phyloP scores from a whole-genome alignment of 2,888 invertebrate genomes.

The Macrosiphum euphorbiae region DNA sequence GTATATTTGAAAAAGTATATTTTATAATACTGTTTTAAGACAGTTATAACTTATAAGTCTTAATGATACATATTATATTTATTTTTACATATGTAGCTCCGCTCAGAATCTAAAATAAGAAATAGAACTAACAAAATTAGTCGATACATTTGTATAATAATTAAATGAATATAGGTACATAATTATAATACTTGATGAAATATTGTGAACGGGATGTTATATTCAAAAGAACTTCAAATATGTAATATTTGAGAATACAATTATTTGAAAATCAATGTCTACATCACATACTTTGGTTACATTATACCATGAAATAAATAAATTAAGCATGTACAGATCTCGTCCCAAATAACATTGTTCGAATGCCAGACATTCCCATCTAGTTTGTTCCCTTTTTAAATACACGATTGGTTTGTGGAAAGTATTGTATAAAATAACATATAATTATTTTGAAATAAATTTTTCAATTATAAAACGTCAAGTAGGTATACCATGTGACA shows the following conservation, averaged over 20 bases:
- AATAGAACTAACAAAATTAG: background rate
- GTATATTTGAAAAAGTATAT: background rate
- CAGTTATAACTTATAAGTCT: background rate
- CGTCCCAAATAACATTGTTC: background rate
- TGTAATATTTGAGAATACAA: background rate
- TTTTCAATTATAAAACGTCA: background rate
- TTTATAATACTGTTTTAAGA: background rate
- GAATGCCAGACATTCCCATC: background rate
- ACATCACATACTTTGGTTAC: conserved; percentile 9
- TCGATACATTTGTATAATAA: background rate
- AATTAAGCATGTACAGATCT: conserved; percentile 16
- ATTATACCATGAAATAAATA: background rate
- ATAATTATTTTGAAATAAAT: background rate
- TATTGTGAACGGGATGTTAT: background rate
- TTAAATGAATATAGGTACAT: background rate
- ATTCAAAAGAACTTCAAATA: conserved; percentile 9
- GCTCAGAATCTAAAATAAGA: background rate
- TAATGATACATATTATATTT: background rate
- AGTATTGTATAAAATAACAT: background rate
- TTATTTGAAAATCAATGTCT: background rate
- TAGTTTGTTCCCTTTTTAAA: background rate
- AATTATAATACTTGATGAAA: background rate
- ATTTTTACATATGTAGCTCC: too few species aligned
- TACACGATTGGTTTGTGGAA: background rate
- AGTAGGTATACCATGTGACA: background rate